These are phyloP conservation scores for Epizoanthus scotinus DNA, from an alignment of 92 coral and sea anemone species.

Conservation along the genomic window DNA sequence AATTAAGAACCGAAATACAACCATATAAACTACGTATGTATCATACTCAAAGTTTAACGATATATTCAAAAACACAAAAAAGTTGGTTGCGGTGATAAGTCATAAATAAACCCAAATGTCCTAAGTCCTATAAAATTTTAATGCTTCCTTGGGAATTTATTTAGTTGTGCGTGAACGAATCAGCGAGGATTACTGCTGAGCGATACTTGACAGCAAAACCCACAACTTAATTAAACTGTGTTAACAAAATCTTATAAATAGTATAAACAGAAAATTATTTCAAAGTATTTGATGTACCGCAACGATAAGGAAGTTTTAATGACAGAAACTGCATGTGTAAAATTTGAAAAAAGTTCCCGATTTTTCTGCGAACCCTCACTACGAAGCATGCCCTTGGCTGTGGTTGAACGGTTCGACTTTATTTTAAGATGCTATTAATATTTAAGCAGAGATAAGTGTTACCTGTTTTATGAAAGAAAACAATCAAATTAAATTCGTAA, in stretches of 20 bases:
- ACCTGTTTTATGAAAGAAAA: slow-evolving; percentile 36
- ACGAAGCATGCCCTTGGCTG: background rate
- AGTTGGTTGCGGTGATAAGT: background rate
- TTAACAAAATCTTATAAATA: too few relatives aligned
- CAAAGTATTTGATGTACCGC: background rate
- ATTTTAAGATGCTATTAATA: slow-evolving; percentile 27
- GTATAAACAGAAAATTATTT: background rate
- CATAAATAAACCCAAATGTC: background rate
- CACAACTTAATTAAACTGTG: slow-evolving; percentile 5
- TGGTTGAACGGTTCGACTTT: slow-evolving; percentile 3
- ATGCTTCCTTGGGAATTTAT: slow-evolving; percentile 16
- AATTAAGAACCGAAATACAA: background rate
- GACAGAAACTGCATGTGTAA: too few relatives aligned
- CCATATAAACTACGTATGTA: background rate
- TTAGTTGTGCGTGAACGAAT: background rate
- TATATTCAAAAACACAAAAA: background rate
- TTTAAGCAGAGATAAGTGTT: slow-evolving; percentile 13
- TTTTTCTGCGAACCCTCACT: background rate
- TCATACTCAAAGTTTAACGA: slow-evolving; percentile 10
- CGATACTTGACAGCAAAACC: slow-evolving; percentile 1
- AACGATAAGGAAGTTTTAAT: background rate
- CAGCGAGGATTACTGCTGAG: slow-evolving; percentile 4
- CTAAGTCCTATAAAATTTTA: slow-evolving; percentile 27
- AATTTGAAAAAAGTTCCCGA: background rate
- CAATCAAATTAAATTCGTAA: slow-evolving; percentile 20